Conservation (phyloP, 2,113 vertebrate species). For the Pionites leucogaster region DNA sequence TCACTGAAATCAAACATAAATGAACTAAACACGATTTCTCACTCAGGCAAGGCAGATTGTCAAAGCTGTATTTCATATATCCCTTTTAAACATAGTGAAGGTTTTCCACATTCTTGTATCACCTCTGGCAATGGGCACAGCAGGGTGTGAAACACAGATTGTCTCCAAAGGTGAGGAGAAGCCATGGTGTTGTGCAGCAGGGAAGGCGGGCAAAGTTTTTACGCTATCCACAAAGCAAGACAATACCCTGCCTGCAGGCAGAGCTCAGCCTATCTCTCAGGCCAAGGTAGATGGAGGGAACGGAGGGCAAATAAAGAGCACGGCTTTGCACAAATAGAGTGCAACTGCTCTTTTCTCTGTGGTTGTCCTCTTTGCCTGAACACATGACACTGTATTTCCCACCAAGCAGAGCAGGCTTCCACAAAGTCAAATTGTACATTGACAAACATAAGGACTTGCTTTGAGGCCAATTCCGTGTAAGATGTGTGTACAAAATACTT, state of each 20-base stretch:
- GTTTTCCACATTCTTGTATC: rapidly evolving
- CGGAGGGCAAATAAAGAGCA: rapidly evolving
- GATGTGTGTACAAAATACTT: not conserved
- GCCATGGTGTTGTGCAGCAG: rapidly evolving
- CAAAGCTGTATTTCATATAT: rapidly evolving
- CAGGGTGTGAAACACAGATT: not conserved
- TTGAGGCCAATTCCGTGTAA: not conserved
- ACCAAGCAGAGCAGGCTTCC: not conserved
- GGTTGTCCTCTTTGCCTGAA: no score
- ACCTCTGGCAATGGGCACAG: rapidly evolving
- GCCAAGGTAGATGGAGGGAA: not conserved
- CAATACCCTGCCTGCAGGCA: not conserved
- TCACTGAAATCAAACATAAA: not conserved
- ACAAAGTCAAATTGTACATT: rapidly evolving
- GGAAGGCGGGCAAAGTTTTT: rapidly evolving
- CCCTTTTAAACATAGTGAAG: not conserved
- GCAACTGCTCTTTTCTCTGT: not conserved
- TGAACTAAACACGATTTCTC: not conserved
- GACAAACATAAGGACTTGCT: not conserved
- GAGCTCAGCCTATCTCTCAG: not conserved
- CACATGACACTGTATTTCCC: rapidly evolving
- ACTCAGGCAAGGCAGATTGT: not conserved
- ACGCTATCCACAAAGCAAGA: rapidly evolving
- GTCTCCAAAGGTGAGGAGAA: rapidly evolving
- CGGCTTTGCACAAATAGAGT: not conserved